phyloP scores from a whole-genome alignment of 1,140 invertebrate species.

The Leptinotarsa texana region DNA sequence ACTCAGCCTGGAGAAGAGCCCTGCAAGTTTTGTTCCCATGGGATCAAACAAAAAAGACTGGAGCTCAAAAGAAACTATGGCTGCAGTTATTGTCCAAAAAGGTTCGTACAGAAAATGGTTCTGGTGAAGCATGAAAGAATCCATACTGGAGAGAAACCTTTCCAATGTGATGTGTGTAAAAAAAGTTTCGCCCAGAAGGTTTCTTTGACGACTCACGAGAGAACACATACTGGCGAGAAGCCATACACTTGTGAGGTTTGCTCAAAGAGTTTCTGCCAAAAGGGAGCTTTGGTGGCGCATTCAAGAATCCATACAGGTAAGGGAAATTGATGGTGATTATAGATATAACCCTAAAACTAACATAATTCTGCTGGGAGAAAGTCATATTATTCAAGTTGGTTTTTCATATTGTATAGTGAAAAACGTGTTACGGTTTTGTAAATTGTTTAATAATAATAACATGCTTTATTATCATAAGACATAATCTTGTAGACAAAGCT shows the following conservation, averaged over 20 bases:
- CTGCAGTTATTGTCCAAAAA: not conserved
- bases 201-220: not conserved
- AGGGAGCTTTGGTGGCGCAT: not conserved
- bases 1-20: not conserved
- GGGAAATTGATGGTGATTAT: not conserved
- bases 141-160: slow-evolving; percentile 21
- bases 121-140: slow-evolving; percentile 6
- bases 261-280: slow-evolving; percentile 1
- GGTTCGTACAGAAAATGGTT: not conserved
- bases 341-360: too few species aligned
- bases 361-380: too few species aligned
- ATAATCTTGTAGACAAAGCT: too few species aligned
- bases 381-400: too few species aligned
- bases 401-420: too few species aligned
- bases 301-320: not conserved
- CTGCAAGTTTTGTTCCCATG: not conserved
- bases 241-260: slow-evolving; percentile 4
- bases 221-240: slow-evolving; percentile 16
- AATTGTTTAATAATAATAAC: too few species aligned
- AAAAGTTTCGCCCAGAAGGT: slow-evolving; percentile 11
- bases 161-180: not conserved
- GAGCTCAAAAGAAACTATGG: not conserved
- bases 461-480: too few species aligned
- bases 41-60: not conserved
- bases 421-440: too few species aligned